These are phyloP conservation scores for Lasiommata megera DNA, from an alignment of 2,888 invertebrate species.

Conservation along the genomic window DNA sequence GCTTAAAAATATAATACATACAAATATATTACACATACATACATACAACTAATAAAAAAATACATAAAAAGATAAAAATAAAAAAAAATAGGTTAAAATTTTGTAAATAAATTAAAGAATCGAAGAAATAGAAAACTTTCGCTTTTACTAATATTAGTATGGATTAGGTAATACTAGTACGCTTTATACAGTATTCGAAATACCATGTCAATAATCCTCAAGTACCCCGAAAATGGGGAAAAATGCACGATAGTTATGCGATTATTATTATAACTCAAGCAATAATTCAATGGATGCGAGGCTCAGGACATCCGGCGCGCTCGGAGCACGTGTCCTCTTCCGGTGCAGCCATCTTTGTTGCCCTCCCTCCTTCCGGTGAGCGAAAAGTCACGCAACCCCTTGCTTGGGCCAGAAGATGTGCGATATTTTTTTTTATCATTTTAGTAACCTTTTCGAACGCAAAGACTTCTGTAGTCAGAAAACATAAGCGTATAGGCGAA, in stretches of 20 bases:
- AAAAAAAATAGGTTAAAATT: too few relatives aligned
- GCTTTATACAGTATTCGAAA: slow-evolving; percentile 24
- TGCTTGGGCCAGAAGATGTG: slow-evolving; percentile 51
- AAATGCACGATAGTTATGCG: slow-evolving; percentile 36
- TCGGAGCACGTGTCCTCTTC: slow-evolving; percentile 76
- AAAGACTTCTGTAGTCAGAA: too few relatives aligned
- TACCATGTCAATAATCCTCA: slow-evolving; percentile 22
- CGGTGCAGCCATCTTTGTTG: slow-evolving; percentile 76
- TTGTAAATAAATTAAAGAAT: too few relatives aligned
- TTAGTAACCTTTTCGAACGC: too few relatives aligned
- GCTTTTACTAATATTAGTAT: too few relatives aligned
- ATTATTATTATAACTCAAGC: slow-evolving; percentile 55
- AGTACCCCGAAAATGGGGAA: slow-evolving; percentile 30
- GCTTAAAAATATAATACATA: too few relatives aligned
- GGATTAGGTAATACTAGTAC: too few relatives aligned
- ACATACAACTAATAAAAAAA: too few relatives aligned
- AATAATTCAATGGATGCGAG: slow-evolving; percentile 75
- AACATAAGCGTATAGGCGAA: too few relatives aligned
- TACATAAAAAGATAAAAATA: too few relatives aligned
- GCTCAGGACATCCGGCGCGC: slow-evolving; percentile 70
- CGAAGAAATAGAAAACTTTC: too few relatives aligned
- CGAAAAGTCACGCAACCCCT: slow-evolving; percentile 70
- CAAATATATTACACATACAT: too few relatives aligned
- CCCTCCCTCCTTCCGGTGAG: slow-evolving; percentile 61
- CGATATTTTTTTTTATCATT: not conserved